Evolutionary conservation across 2,888 invertebrate species (phyloP).

Genomic region (Bhutanitis thaidina): DNA sequence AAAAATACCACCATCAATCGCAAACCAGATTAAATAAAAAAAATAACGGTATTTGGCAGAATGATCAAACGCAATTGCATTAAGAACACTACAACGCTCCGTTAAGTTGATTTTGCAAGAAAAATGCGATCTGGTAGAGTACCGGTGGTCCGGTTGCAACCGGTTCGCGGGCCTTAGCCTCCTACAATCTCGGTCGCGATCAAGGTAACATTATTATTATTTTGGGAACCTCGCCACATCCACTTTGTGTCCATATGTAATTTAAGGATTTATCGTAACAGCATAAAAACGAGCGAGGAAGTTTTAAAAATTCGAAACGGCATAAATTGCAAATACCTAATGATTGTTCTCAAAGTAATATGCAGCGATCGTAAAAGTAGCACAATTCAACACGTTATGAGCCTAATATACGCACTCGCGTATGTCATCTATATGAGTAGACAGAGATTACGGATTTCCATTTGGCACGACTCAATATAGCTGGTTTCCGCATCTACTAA

Average conservation of each 20-base stretch:
- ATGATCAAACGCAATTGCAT: conserved; percentile 34
- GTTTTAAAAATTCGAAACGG: too few relatives aligned
- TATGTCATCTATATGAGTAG: too few relatives aligned
- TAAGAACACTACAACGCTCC: conserved; percentile 37
- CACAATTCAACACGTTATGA: too few relatives aligned
- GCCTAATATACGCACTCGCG: too few relatives aligned
- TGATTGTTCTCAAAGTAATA: too few relatives aligned
- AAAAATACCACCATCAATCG: too few relatives aligned
- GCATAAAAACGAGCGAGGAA: neutral
- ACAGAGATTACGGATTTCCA: too few relatives aligned
- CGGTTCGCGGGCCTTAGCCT: conserved; percentile 45
- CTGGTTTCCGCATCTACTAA: too few relatives aligned
- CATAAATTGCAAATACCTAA: neutral
- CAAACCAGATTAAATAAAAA: too few relatives aligned
- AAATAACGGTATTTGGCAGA: conserved; percentile 2
- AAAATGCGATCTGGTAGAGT: conserved; percentile 47
- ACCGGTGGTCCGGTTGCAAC: conserved; percentile 48
- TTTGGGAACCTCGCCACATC: conserved; percentile 21
- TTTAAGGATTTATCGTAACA: neutral
- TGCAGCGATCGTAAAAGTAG: too few relatives aligned
- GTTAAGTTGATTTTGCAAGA: conserved; percentile 29
- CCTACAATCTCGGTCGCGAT: conserved; percentile 35
- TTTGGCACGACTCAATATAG: too few relatives aligned
- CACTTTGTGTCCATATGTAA: conserved; percentile 21
- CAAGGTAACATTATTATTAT: conserved; percentile 37